Conservation (phyloP, 1,140 invertebrate genomes). For the Cydia fagiglandana region DNA sequence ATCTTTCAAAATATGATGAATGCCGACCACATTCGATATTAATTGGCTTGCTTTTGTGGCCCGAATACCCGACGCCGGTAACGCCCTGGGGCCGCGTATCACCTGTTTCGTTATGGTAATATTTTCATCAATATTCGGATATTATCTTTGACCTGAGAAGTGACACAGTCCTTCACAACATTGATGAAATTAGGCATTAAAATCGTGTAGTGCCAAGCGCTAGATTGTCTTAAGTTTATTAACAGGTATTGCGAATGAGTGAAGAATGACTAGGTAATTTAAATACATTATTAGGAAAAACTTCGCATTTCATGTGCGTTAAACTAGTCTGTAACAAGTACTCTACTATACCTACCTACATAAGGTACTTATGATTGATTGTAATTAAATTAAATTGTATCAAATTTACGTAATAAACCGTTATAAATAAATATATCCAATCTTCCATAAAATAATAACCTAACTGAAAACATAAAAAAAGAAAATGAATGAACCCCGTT, state of each 20-base stretch:
- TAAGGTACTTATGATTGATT: too few relatives aligned
- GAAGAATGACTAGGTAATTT: not conserved
- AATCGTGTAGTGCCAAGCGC: not conserved
- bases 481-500: too few relatives aligned
- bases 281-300: too few relatives aligned
- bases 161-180: slow-evolving; percentile 9
- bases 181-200: not conserved
- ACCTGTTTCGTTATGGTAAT: slow-evolving; percentile 10
- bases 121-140: slow-evolving; percentile 10
- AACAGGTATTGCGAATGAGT: not conserved
- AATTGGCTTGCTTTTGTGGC: slow-evolving; percentile 11
- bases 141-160: not conserved
- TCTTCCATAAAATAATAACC: too few relatives aligned
- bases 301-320: too few relatives aligned
- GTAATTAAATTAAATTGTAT: too few relatives aligned
- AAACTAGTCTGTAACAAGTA: too few relatives aligned
- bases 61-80: not conserved
- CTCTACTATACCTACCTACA: too few relatives aligned
- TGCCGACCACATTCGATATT: slow-evolving; percentile 13
- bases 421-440: too few relatives aligned
- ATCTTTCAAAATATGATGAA: slow-evolving; percentile 17
- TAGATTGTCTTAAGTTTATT: not conserved
- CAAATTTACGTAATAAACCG: too few relatives aligned
- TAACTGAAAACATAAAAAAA: too few relatives aligned
- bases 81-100: not conserved